phyloP scores from a whole-genome alignment of 2,797 vertebrate species.

The Enteromius radiatus region DNA sequence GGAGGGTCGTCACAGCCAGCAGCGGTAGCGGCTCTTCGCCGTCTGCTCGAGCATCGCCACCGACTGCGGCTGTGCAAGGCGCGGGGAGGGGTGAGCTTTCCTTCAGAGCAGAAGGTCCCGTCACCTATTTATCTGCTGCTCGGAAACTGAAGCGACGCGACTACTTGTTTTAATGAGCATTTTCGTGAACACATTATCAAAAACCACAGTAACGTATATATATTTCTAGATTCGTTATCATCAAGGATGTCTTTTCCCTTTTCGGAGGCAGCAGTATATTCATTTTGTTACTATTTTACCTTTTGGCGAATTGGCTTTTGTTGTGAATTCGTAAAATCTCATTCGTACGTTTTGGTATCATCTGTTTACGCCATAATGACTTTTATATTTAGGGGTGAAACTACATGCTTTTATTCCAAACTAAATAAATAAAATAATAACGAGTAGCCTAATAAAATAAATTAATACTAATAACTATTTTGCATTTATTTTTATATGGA shows the following conservation, averaged over 20 bases:
- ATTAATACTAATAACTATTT: too few species aligned
- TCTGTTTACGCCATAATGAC: too few species aligned
- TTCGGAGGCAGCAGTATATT: background rate
- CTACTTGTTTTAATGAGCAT: background rate
- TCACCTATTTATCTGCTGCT: slow-evolving; percentile 27
- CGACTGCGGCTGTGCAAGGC: slow-evolving; percentile 75
- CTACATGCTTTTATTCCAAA: too few species aligned
- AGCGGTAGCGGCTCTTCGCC: slow-evolving; percentile 64
- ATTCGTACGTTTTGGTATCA: too few species aligned
- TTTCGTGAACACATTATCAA: background rate
- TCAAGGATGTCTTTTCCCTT: background rate
- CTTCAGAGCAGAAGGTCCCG: slow-evolving; percentile 48
- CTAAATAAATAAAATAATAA: too few species aligned
- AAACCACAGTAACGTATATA: background rate
- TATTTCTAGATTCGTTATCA: background rate
- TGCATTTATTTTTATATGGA: too few species aligned
- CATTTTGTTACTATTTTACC: background rate
- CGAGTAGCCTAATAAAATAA: too few species aligned
- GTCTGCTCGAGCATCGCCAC: slow-evolving; percentile 70
- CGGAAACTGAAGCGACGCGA: background rate
- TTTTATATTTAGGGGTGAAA: too few species aligned
- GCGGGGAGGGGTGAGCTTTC: slow-evolving; percentile 53
- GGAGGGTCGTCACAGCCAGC: slow-evolving; percentile 45
- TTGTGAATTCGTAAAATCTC: background rate
- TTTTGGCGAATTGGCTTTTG: too few species aligned